These are phyloP conservation scores for Sericinus montela DNA, from an alignment of 2,888 invertebrate species.

Conservation along the genomic window DNA sequence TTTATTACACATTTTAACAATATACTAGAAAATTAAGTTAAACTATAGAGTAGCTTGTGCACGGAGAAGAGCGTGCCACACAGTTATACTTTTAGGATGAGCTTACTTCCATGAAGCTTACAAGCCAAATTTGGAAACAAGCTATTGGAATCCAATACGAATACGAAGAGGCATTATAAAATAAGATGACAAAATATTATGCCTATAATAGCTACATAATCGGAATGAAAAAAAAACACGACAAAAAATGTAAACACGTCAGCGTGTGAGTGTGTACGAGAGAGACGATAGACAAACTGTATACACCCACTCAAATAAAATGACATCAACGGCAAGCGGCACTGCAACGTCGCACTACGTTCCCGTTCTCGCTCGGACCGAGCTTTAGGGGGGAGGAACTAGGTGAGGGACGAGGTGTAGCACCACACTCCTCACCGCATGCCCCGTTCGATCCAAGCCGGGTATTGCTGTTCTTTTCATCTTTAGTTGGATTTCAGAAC, in stretches of 20 bases:
- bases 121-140: too few species aligned
- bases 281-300: conserved; percentile 44
- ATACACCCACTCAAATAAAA: too few species aligned
- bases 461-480: conserved; percentile 27
- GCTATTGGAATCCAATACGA: too few species aligned
- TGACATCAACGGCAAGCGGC: too few species aligned
- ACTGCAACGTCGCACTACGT: conserved; percentile 38
- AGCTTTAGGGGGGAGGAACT: conserved; percentile 30
- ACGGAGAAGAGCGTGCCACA: too few species aligned
- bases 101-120: too few species aligned
- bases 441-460: conserved; percentile 39
- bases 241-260: conserved; percentile 76
- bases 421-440: conserved; percentile 28
- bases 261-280: conserved; percentile 67
- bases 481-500: conserved; percentile 77
- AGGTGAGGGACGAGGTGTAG: conserved; percentile 29
- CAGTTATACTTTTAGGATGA: too few species aligned
- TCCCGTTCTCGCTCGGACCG: not conserved
- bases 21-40: too few species aligned
- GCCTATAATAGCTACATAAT: too few species aligned
- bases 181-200: too few species aligned
- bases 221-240: conserved; percentile 44
- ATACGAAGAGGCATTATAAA: conserved; percentile 23
- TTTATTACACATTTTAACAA: too few species aligned
- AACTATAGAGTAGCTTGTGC: too few species aligned